Evolutionary conservation across 2,113 vertebrate species (phyloP).

Genomic region (Atrichornis clamosus): DNA sequence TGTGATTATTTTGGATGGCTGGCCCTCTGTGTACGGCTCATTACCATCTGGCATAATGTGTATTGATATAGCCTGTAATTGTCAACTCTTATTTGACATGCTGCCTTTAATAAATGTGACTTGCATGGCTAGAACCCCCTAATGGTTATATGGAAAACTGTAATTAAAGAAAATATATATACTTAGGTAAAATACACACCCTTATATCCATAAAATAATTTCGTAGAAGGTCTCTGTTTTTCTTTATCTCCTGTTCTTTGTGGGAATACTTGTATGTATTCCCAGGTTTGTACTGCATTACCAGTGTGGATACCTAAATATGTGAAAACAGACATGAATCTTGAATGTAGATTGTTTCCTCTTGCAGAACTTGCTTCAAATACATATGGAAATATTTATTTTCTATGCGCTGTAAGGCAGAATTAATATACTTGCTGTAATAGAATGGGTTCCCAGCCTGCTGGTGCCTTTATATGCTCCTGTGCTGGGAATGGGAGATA

Average conservation of each 20-base stretch:
- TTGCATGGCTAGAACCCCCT: conserved; percentile 81
- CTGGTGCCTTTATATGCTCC: not conserved
- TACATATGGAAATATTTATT: not conserved
- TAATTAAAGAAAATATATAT: conserved; percentile 72
- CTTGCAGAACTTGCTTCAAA: not conserved
- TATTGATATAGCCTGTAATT: conserved; percentile 96
- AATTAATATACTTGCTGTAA: not conserved
- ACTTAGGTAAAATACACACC: conserved; percentile 51
- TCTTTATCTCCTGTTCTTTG: not conserved
- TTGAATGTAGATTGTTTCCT: not conserved
- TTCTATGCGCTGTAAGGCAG: not conserved
- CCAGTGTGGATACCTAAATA: not conserved
- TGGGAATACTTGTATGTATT: not conserved
- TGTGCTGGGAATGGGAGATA: not conserved
- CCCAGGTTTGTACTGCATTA: not conserved
- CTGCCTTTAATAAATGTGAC: conserved; percentile 95
- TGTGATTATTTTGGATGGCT: conserved; percentile 86
- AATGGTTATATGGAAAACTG: conserved; percentile 75
- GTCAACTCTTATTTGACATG: conserved; percentile 95
- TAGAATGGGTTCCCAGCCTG: not conserved
- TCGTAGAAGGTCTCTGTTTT: not conserved
- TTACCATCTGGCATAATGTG: conserved; percentile 89
- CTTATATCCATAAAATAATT: conserved; percentile 7
- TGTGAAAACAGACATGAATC: not conserved
- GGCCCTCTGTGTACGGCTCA: conserved; percentile 86